Percentiles rank a stretch among this genome's conserved stretches.
Evolutionary conservation across 2,113 vertebrate species (phyloP).

Genomic region (Scomber scombrus): DNA sequence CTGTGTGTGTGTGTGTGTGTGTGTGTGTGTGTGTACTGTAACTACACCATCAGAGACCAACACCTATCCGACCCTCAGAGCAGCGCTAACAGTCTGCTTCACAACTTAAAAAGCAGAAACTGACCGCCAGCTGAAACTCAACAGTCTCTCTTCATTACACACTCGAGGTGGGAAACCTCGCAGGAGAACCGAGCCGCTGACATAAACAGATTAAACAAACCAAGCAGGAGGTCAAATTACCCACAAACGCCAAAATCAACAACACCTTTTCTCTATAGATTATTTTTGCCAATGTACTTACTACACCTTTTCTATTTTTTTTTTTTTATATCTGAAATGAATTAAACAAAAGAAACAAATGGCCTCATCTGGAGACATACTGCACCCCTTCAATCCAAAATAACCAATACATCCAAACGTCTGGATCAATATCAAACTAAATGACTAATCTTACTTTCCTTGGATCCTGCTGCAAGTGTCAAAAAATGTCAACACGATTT

Average conservation of each 20-base stretch:
- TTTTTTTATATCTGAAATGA: too few relatives aligned
- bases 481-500: slow-evolving; percentile 46
- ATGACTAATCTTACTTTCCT: slow-evolving; percentile 44
- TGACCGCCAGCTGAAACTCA: slow-evolving; percentile 9
- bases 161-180: neutral
- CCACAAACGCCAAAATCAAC: neutral
- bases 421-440: slow-evolving; percentile 55
- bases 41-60: slow-evolving; percentile 22
- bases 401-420: slow-evolving; percentile 27
- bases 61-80: slow-evolving; percentile 52
- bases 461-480: slow-evolving; percentile 44
- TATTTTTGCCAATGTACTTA: neutral
- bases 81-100: slow-evolving; percentile 47
- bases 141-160: slow-evolving; percentile 24
- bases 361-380: neutral
- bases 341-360: neutral
- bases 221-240: neutral
- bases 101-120: slow-evolving; percentile 16
- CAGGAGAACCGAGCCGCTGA: neutral
- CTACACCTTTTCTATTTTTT: too few relatives aligned
- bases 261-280: neutral
- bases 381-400: slow-evolving; percentile 4
- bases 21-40: slow-evolving; percentile 12
- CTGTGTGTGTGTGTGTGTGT: neutral
- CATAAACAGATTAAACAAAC: slow-evolving; percentile 1